Evolutionary conservation across 2,888 invertebrate species (phyloP).

Genomic region (Acanthosoma haemorrhoidale): DNA sequence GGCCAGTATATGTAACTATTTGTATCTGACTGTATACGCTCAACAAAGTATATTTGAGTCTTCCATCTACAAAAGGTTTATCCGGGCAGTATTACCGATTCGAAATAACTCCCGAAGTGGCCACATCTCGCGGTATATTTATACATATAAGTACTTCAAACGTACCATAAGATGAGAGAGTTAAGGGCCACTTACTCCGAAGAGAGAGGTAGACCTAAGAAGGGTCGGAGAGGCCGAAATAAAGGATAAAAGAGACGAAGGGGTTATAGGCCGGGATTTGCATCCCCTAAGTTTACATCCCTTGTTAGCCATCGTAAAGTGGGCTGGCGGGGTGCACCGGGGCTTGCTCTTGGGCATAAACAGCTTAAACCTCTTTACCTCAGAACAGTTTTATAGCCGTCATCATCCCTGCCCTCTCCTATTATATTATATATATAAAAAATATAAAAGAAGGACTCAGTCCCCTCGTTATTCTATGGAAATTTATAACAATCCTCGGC

Average conservation of each 20-base stretch:
- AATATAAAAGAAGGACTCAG: constrained; percentile 7
- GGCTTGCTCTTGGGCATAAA: constrained; percentile 22
- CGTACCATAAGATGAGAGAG: background rate
- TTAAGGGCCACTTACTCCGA: background rate
- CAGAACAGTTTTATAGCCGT: constrained; percentile 36
- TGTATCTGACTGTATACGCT: no score
- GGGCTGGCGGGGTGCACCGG: constrained; percentile 15
- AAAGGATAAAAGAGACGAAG: constrained; percentile 15
- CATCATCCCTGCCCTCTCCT: constrained; percentile 35
- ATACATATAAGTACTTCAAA: no score
- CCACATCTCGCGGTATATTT: no score
- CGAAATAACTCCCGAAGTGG: no score
- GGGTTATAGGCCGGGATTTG: constrained; percentile 34
- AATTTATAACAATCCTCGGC: constrained; percentile 15
- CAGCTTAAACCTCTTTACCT: constrained; percentile 37
- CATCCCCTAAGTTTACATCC: constrained; percentile 35
- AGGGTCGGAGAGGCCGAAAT: no score
- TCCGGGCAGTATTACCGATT: no score
- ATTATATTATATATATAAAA: constrained; percentile 33
- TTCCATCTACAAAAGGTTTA: no score
- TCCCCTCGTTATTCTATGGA: constrained; percentile 13
- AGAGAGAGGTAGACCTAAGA: no score
- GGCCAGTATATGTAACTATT: no score
- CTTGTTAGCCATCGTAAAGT: constrained; percentile 36
- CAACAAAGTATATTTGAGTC: no score